These are phyloP conservation scores for Zaprionus africanus DNA, from an alignment of 1,140 invertebrate genomes.

Conservation along the genomic window DNA sequence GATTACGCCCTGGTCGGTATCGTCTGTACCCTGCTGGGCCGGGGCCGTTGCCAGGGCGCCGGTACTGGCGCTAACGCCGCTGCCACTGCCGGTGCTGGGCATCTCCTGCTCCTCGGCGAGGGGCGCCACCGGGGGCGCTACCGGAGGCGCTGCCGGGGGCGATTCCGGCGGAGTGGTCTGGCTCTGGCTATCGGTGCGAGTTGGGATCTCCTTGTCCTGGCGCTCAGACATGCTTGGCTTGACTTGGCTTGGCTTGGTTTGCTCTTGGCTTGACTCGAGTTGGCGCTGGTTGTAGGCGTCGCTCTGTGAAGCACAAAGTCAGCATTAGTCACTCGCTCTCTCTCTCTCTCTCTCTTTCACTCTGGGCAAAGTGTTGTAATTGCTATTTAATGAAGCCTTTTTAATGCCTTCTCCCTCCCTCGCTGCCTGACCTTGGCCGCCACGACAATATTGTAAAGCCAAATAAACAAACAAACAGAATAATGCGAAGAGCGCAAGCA, in stretches of 20 bases:
- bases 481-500: conserved; percentile 29
- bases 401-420: background rate
- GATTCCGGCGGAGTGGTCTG: conserved; percentile 35
- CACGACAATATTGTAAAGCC: conserved; percentile 7
- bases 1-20: conserved; percentile 24
- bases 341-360: background rate
- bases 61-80: conserved; percentile 35
- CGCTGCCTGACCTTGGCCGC: background rate
- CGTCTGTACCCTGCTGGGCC: background rate
- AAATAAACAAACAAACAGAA: conserved; percentile 28
- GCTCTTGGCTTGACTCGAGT: background rate
- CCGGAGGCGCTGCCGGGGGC: conserved; percentile 17
- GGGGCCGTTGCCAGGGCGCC: background rate
- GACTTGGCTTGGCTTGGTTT: background rate
- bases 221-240: conserved; percentile 34
- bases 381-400: conserved; percentile 66
- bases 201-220: conserved; percentile 10
- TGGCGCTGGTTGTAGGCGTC: background rate
- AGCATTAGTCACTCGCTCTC: conserved; percentile 6
- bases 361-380: conserved; percentile 52
- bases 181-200: conserved; percentile 11
- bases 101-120: too few relatives aligned
- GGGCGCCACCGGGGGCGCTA: too few relatives aligned
- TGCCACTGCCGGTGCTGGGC: conserved; percentile 30
- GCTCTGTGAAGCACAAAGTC: conserved; percentile 26